Percentiles rank a stretch among this genome's conserved stretches.
phyloP scores from a whole-genome alignment of 2,113 vertebrate genomes.

The Tylochromis polylepis region DNA sequence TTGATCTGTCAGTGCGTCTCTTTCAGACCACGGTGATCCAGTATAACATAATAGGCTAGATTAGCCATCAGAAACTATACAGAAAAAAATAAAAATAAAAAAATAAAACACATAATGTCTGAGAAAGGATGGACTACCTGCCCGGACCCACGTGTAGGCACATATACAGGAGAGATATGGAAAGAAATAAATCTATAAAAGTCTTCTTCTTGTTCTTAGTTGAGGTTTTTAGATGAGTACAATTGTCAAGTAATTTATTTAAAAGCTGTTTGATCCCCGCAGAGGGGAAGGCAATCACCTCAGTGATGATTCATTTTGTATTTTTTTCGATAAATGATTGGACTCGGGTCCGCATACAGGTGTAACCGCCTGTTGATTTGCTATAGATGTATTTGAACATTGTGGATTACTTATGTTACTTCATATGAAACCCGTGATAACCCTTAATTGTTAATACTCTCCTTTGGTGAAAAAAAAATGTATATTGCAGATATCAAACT shows the following conservation, averaged over 20 bases:
- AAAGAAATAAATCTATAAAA: conserved; percentile 28
- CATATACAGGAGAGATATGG: not conserved
- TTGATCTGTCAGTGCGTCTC: conserved; percentile 23
- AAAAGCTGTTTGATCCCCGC: conserved; percentile 17
- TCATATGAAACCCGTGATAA: conserved; percentile 72
- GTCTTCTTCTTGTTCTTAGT: conserved; percentile 41
- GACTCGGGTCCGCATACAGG: conserved; percentile 30
- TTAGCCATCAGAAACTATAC: conserved; percentile 42
- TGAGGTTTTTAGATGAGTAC: conserved; percentile 37
- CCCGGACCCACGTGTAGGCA: not conserved
- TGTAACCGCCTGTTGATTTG: conserved; percentile 48
- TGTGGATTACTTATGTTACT: conserved; percentile 72
- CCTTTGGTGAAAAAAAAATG: conserved; percentile 86
- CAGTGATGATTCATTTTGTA: not conserved
- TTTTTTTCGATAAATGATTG: not conserved
- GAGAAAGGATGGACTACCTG: not conserved
- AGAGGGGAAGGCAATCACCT: conserved; percentile 15
- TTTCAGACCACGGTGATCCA: conserved; percentile 45
- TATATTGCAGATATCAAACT: conserved; percentile 92
- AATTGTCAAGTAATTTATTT: conserved; percentile 46
- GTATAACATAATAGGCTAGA: conserved; percentile 39
- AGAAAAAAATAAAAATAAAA: not conserved
- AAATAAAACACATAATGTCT: not conserved
- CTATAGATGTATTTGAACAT: conserved; percentile 66
- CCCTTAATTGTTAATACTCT: conserved; percentile 74